These are phyloP conservation scores for Peromyscus polionotus DNA, from an alignment of 2,113 vertebrate genomes.

Conservation along the genomic window DNA sequence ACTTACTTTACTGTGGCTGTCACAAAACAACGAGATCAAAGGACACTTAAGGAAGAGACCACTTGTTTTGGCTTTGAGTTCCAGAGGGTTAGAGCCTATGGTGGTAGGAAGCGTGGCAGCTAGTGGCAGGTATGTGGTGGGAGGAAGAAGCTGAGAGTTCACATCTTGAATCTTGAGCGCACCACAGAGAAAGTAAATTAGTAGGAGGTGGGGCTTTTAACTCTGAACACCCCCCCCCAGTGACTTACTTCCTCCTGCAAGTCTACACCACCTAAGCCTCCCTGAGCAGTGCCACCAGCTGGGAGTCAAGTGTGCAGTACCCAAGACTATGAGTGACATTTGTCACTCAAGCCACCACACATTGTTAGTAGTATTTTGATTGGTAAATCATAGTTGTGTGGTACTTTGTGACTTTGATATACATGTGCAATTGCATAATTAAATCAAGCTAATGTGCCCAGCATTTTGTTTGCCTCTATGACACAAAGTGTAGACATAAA, in stretches of 20 bases:
- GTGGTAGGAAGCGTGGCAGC: background rate
- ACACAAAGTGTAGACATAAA: background rate
- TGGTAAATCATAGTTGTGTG: background rate
- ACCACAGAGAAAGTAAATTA: background rate
- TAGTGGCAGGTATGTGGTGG: background rate
- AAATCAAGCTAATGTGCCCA: background rate
- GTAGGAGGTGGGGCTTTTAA: background rate
- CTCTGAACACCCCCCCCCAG: background rate
- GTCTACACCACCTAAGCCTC: too few relatives aligned
- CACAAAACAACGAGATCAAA: background rate
- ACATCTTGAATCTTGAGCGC: background rate
- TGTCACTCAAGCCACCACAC: background rate
- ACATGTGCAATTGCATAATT: background rate
- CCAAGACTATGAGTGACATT: background rate
- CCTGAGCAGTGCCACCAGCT: background rate
- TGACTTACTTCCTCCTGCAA: background rate
- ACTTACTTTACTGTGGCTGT: background rate
- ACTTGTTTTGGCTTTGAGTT: background rate
- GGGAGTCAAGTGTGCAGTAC: background rate
- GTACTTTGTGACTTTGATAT: background rate
- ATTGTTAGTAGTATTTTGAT: background rate
- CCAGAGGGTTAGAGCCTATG: too few relatives aligned
- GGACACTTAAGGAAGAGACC: background rate
- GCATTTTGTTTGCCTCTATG: background rate
- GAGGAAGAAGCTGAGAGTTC: background rate